These are phyloP conservation scores for Halictus ligatus DNA, from an alignment of 2,888 invertebrate genomes.

Conservation along the genomic window DNA sequence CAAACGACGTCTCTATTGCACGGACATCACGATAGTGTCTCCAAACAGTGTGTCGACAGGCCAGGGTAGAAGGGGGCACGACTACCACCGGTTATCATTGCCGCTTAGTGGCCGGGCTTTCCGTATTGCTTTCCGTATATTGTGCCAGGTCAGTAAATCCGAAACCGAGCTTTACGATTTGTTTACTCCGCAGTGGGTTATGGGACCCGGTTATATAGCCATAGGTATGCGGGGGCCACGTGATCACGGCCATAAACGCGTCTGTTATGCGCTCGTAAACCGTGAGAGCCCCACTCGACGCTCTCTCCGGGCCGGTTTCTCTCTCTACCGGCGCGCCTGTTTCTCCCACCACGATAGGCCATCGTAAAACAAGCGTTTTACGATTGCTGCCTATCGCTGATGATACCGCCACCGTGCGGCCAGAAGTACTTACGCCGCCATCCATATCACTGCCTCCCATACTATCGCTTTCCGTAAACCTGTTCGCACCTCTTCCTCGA, in stretches of 20 bases:
- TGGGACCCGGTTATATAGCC: conserved; percentile 81
- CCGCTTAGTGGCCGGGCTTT: conserved; percentile 62
- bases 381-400: conserved; percentile 82
- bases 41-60: conserved; percentile 16
- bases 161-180: conserved; percentile 84
- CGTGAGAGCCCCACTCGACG: conserved; percentile 78
- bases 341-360: conserved; percentile 69
- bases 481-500: conserved; percentile 31
- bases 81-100: conserved; percentile 64
- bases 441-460: conserved; percentile 33
- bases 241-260: conserved; percentile 84
- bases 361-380: conserved; percentile 84
- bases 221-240: conserved; percentile 83
- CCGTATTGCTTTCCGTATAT: conserved; percentile 75
- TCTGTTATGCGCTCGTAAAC: conserved; percentile 84
- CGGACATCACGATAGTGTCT: conserved; percentile 51
- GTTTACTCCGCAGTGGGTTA: conserved; percentile 84
- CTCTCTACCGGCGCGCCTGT: conserved; percentile 40
- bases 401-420: conserved; percentile 76
- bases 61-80: neutral
- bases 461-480: conserved; percentile 32
- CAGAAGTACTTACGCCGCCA: conserved; percentile 63
- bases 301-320: conserved; percentile 34
- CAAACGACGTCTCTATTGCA: conserved; percentile 64
- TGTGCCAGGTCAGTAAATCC: conserved; percentile 84